Evolutionary conservation across 92 coral and sea anemone species (phyloP).

Genomic region (Epizoanthus rinbou): DNA sequence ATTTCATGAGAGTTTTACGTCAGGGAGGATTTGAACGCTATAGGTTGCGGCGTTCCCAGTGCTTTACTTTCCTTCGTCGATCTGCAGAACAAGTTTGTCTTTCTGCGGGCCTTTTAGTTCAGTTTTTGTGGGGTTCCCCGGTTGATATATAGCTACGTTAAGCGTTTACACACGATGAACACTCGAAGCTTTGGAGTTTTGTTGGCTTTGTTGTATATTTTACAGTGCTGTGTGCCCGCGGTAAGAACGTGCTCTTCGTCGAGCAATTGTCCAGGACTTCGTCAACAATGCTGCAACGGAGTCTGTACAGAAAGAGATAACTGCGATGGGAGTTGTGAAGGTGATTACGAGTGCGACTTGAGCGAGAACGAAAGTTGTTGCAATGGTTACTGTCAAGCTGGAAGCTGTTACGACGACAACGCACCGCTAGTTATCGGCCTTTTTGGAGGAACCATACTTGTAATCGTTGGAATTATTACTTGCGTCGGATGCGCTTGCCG

Average conservation of each 20-base stretch:
- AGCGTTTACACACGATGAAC: neutral
- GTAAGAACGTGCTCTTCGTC: neutral
- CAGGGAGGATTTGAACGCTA: no score
- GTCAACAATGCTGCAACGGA: constrained; percentile 17
- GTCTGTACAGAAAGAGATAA: constrained; percentile 22
- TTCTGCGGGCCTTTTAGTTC: no score
- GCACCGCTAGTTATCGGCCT: neutral
- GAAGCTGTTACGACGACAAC: neutral
- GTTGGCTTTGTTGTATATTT: neutral
- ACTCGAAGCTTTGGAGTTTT: neutral
- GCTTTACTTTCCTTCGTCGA: no score
- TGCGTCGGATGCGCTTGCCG: constrained; percentile 32
- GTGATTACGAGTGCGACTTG: constrained; percentile 3
- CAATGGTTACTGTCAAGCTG: constrained; percentile 7
- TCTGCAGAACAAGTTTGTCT: no score
- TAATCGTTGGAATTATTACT: neutral
- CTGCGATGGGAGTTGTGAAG: constrained; percentile 18
- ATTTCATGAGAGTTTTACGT: no score
- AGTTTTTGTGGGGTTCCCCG: no score
- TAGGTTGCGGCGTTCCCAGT: no score
- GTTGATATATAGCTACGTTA: no score
- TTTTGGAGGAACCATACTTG: neutral
- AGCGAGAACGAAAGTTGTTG: constrained; percentile 27
- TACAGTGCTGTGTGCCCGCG: neutral
- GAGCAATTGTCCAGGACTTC: neutral